Evolutionary conservation across 2,888 invertebrate species (phyloP), one percentile per base, ranked within the genome.

Genomic region (Linyphia triangularis): DNA sequence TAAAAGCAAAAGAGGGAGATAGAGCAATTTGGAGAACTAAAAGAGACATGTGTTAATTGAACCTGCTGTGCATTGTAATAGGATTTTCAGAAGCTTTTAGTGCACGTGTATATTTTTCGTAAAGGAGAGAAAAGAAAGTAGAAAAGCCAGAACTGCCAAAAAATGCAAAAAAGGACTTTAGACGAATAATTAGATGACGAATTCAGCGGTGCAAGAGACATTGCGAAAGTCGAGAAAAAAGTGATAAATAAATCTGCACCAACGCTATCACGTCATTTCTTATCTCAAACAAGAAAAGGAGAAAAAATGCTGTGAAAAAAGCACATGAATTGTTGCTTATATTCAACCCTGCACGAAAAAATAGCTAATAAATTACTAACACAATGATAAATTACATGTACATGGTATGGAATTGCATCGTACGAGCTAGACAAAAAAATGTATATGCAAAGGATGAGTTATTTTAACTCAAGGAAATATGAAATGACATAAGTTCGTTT

Each of bases 281-380:
- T 75, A 85, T 85, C 75, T 67, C 24, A 72, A 82, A 72, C 37
- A 65, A 67, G 40, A 61, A n/a, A 59, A n/a, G 37, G 72, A 40
- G 65, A 59, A 81, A 86, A 88, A 59, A 59, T 63, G 67, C 61
- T 57, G 75, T 61, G 75, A 81, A 81, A 85, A 75, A 86, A 88
- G 81, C 86, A 81, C 81, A 77, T 83, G 88, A 83, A 88, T 83
- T 61, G 83, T 82, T 75, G 61, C 61, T 88, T 83, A 83, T 65
- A 82, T 70, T 88, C 83, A 82, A 88, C 82, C 82, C 88, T 88
- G 88, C 82, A 83, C 81, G 82, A 85, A 85, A 89, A 85, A 89
- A 89, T 89, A 85, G 75, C 89, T 89, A 89, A 89, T 89, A 89
- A 89, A 89, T 89, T 85, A 89, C 85, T 89, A 89, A 89, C 79